These are phyloP conservation scores for Sycophila sp. DNA, from an alignment of 1,140 invertebrate species.

Conservation along the genomic window DNA sequence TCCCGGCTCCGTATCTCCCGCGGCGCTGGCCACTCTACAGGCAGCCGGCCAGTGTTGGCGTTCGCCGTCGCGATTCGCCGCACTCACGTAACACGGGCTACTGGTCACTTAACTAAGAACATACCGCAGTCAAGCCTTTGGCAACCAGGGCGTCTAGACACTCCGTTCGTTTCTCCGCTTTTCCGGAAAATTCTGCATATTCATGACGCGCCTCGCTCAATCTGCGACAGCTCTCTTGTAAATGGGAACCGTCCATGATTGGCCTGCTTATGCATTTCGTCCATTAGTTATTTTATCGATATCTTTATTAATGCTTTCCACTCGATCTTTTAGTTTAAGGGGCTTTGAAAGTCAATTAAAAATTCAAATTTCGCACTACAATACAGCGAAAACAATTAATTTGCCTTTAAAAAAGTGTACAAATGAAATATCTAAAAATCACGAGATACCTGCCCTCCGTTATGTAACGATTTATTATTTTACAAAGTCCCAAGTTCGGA, in stretches of 20 bases:
- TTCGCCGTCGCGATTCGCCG: neutral
- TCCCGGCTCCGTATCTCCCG: neutral
- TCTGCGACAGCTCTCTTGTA: slow-evolving; percentile 7
- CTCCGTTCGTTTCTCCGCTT: neutral
- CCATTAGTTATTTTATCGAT: neutral
- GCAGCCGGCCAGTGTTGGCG: neutral
- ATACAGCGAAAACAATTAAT: too few species aligned
- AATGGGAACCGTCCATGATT: too few species aligned
- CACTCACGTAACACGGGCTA: neutral
- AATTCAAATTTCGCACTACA: too few species aligned
- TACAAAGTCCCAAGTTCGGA: too few species aligned
- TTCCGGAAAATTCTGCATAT: slow-evolving; percentile 30
- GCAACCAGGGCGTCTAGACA: neutral
- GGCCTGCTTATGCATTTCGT: neutral
- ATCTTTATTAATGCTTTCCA: too few species aligned
- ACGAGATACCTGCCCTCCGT: too few species aligned
- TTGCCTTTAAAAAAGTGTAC: too few species aligned
- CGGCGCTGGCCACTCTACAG: too few species aligned
- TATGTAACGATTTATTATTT: too few species aligned
- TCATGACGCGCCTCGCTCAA: slow-evolving; percentile 10
- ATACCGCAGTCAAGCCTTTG: slow-evolving; percentile 1
- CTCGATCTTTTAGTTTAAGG: too few species aligned
- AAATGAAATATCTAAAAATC: too few species aligned
- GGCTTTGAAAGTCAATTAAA: too few species aligned
- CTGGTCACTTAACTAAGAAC: neutral